A percentile compares a stretch with the other conserved stretches of the same genome.
phyloP scores from a whole-genome alignment of 2,888 invertebrate species.

The Protula sp. region DNA sequence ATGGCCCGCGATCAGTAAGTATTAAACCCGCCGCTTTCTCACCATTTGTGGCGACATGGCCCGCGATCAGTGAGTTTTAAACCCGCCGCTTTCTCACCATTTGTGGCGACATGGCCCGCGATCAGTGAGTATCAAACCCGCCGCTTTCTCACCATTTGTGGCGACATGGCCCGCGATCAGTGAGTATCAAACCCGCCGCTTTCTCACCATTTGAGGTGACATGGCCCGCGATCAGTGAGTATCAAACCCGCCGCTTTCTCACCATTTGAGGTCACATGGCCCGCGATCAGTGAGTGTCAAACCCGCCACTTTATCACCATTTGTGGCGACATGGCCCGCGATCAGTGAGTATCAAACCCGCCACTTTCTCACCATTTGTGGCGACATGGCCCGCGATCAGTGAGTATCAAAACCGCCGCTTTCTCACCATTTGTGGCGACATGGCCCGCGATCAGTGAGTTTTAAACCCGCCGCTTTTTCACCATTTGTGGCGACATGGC shows the following conservation, averaged over 20 bases:
- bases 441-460: conserved; percentile 69
- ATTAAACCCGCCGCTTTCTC: not conserved
- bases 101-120: conserved; percentile 84
- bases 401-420: conserved; percentile 27
- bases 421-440: conserved; percentile 68
- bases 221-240: conserved; percentile 69
- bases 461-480: not conserved
- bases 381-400: conserved; percentile 79
- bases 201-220: conserved; percentile 68
- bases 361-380: conserved; percentile 53
- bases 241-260: not conserved
- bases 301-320: too few species aligned
- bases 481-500: conserved; percentile 82
- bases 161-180: conserved; percentile 79
- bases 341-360: conserved; percentile 55
- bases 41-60: conserved; percentile 79
- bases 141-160: conserved; percentile 53
- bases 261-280: conserved; percentile 82
- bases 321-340: conserved; percentile 86
- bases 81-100: not conserved
- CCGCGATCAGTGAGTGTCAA: conserved; percentile 62
- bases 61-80: conserved; percentile 62
- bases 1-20: conserved; percentile 69
- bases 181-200: conserved; percentile 25
- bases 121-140: conserved; percentile 54